Evolutionary conservation across 2,113 vertebrate species (phyloP), one percentile per base, ranked within the genome.

Genomic region (Gorsachius goisagi): DNA sequence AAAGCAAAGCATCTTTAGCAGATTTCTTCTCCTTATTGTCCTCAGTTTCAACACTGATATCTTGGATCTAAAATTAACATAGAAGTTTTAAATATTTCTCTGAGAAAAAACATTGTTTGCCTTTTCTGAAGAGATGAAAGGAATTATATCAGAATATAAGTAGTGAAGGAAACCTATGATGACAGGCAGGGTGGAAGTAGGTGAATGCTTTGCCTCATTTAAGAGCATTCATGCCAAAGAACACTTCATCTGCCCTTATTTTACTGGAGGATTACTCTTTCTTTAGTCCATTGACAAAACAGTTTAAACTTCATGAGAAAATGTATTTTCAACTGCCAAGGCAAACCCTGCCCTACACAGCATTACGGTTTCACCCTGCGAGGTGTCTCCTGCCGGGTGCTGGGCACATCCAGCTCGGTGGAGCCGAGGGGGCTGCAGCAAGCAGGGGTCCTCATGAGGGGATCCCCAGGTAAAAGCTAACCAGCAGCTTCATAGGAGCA

Each of bases 11-110:
- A 67, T 99, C 99, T 98, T 99, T 99, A 76, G 99, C 99, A 28
- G 99, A 99, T 59, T 99, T 98, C 97, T 99, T 99, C 97, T 99
- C 99, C 84, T 99, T 99, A 97, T 99, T 99, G 98, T 99, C 99
- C 90, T 99, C 99, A 1, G 99, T 99, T 97, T 99, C 99, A 74
- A 99, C 99, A 7, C 99, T 99, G 98, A 99, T 99, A 98, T 99
- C 99, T 96, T 99, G 99, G 87, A 99, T 99, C 99, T 99, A 97
- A 86, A 94, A 97, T 86, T 53, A 78, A 97, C 23, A 93, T 2
- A 93, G 15, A 90, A 62, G 11, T 22, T 83, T 76, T 44, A 77
- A 71, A 32, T 69, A 84, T 30, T 83, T 92, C 33, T 63, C 37
- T 59, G 44, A 67, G 55, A 85, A 91, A 95, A 75, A 23, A 75